Conservation (phyloP, 2,888 invertebrate species). For the Catocala nupta region DNA sequence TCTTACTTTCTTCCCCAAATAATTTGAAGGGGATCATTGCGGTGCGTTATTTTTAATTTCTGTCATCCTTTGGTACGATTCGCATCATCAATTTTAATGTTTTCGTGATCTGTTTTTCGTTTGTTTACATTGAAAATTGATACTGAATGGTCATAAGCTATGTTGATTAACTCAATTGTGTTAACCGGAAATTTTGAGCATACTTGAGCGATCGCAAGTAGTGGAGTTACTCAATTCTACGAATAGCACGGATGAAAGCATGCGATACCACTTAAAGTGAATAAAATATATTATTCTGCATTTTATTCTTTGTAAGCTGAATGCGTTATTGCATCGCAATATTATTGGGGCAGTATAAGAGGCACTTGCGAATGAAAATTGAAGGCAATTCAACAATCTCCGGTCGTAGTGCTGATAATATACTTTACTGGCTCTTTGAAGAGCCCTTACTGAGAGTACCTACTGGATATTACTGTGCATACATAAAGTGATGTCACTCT, state of each 20-base stretch:
- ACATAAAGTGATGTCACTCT: constrained; percentile 44
- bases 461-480: constrained; percentile 42
- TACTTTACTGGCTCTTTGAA: constrained; percentile 62
- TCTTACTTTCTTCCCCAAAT: constrained; percentile 52
- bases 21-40: constrained; percentile 45
- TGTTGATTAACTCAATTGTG: too few relatives aligned
- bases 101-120: background rate
- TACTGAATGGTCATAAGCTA: too few relatives aligned
- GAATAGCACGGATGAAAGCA: constrained; percentile 6
- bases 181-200: too few relatives aligned
- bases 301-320: constrained; percentile 49
- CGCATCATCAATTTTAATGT: constrained; percentile 9
- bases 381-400: constrained; percentile 68
- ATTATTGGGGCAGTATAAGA: constrained; percentile 55
- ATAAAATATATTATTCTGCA: constrained; percentile 26
- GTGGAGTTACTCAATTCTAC: too few relatives aligned
- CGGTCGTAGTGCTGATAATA: constrained; percentile 60
- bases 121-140: background rate
- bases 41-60: constrained; percentile 54
- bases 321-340: constrained; percentile 58
- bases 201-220: too few relatives aligned
- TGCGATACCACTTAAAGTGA: constrained; percentile 6
- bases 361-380: constrained; percentile 65
- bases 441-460: constrained; percentile 45
- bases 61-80: constrained; percentile 25